Conservation (phyloP, 2,888 invertebrate genomes). For the Agrochola lota region DNA sequence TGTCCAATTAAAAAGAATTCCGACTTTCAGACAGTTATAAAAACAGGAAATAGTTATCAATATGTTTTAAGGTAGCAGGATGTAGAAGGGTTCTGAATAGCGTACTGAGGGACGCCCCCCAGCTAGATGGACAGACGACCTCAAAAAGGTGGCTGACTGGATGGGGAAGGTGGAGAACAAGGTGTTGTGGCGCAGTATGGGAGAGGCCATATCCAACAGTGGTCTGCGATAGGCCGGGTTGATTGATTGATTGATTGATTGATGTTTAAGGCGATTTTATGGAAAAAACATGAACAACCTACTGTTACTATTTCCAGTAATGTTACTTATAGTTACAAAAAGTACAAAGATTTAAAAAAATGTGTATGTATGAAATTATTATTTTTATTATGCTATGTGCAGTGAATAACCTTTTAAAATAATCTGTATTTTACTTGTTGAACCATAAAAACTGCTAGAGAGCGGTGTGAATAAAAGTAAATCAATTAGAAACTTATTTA, state of each 20-base stretch:
- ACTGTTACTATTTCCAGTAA: not conserved
- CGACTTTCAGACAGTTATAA: not conserved
- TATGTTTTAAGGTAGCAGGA: no score
- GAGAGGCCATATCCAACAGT: no score
- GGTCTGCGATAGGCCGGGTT: no score
- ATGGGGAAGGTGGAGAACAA: no score
- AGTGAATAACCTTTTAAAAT: not conserved
- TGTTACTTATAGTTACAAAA: not conserved
- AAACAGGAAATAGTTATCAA: not conserved
- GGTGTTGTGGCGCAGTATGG: no score
- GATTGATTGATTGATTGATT: no score
- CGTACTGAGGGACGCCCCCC: no score
- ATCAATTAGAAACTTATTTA: not conserved
- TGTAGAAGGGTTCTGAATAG: no score
- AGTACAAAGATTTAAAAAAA: not conserved
- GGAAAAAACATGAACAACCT: not conserved
- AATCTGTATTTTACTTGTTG: not conserved
- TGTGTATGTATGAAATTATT: not conserved
- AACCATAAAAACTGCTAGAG: not conserved
- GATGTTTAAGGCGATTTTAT: not conserved
- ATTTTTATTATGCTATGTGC: not conserved
- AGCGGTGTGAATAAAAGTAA: not conserved
- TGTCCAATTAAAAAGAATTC: conserved; percentile 1
- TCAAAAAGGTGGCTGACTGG: no score
- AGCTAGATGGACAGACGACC: no score